These are phyloP conservation scores for Beroe forskalii DNA, from an alignment of 37 sponge, comb jelly and placozoan genomes.

Conservation along the genomic window DNA sequence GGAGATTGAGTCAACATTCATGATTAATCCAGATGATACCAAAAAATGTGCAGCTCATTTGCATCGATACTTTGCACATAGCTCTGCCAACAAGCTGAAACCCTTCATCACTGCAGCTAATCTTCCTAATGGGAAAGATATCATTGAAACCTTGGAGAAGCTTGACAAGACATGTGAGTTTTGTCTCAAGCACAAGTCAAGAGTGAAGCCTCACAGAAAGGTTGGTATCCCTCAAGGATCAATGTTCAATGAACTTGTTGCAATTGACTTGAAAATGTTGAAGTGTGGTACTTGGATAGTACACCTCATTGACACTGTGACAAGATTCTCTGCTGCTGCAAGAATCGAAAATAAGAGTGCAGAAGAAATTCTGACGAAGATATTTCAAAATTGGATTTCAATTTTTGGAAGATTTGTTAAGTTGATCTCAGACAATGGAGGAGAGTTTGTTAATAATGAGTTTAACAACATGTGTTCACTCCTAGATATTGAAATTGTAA, in stretches of 20 bases:
- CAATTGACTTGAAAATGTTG: background rate
- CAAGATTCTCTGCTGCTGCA: background rate
- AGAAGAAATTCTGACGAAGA: background rate
- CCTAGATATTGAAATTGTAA: background rate
- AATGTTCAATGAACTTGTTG: background rate
- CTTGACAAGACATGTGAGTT: background rate
- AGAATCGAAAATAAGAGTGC: background rate
- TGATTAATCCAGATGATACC: no score
- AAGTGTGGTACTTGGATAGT: background rate
- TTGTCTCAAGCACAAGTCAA: conserved; percentile 13
- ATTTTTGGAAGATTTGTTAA: background rate
- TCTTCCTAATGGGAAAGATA: no score
- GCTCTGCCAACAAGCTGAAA: no score
- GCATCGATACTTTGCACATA: no score
- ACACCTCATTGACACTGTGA: background rate
- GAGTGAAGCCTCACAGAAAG: background rate
- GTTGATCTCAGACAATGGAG: background rate
- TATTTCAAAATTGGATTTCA: background rate
- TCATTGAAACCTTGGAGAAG: no score
- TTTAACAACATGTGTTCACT: background rate
- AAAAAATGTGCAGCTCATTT: no score
- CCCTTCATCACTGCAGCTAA: no score
- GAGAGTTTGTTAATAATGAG: background rate
- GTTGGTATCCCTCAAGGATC: background rate
- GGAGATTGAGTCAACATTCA: no score